Percentiles rank a stretch among this genome's conserved stretches.
These are phyloP conservation scores for Bombus fervidus DNA, from an alignment of 1,140 invertebrate genomes.

Conservation along the genomic window DNA sequence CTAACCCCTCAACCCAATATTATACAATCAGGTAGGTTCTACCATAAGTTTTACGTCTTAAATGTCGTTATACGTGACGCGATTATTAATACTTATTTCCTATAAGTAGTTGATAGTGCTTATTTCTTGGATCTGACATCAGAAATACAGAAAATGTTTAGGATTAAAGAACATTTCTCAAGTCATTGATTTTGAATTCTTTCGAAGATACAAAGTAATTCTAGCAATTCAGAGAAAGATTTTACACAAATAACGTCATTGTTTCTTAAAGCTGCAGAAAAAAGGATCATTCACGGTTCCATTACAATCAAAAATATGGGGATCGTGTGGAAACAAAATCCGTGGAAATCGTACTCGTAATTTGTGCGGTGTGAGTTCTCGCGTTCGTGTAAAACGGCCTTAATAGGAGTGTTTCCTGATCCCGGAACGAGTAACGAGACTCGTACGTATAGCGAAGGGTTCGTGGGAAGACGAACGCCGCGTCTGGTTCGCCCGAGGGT, in stretches of 20 bases:
- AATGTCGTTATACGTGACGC: background rate
- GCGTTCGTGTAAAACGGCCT: slow-evolving; percentile 63
- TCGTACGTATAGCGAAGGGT: slow-evolving; percentile 62
- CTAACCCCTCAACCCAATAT: no score
- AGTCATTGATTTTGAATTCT: background rate
- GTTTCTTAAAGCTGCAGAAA: background rate
- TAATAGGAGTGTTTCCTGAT: slow-evolving; percentile 69
- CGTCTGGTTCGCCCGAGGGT: slow-evolving; percentile 57
- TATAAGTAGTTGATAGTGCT: background rate
- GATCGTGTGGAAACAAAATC: background rate
- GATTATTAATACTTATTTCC: background rate
- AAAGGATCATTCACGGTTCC: background rate
- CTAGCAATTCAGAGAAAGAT: background rate
- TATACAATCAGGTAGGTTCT: no score
- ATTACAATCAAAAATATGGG: background rate
- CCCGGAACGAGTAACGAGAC: slow-evolving; percentile 69
- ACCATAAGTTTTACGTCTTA: background rate
- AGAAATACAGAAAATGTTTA: background rate
- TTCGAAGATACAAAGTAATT: background rate
- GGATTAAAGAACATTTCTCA: background rate
- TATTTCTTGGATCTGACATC: no score
- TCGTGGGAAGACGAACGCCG: slow-evolving; percentile 64
- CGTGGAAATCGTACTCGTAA: background rate
- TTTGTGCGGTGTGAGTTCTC: slow-evolving; percentile 7
- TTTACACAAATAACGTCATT: background rate